A percentile compares a stretch with the other conserved stretches of the same genome.
phyloP scores from a whole-genome alignment of 2,797 vertebrate genomes.

The Poliocrania exsul region DNA sequence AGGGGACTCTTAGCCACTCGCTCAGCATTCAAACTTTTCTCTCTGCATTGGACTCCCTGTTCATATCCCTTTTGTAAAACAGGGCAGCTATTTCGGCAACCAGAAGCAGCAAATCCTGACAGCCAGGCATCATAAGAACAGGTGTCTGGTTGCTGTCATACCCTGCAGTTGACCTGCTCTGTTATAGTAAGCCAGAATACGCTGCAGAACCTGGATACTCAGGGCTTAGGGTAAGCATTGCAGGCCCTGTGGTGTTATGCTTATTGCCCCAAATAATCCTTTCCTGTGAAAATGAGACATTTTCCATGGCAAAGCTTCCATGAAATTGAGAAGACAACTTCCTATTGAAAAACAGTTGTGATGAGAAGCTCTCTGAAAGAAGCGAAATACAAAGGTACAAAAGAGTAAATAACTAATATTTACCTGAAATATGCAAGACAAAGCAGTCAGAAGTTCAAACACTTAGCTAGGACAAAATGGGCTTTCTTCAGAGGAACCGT shows the following conservation, averaged over 20 bases:
- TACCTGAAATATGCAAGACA: neutral
- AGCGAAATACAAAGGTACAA: neutral
- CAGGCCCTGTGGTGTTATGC: neutral
- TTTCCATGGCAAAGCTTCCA: neutral
- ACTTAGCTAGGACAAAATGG: neutral
- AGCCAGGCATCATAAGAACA: neutral
- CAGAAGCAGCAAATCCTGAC: neutral
- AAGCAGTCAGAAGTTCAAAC: neutral
- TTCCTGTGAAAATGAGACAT: neutral
- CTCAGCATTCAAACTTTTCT: neutral
- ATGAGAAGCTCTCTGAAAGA: neutral
- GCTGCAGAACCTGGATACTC: neutral
- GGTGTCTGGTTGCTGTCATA: neutral
- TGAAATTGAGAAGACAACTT: neutral
- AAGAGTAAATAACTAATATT: conserved; percentile 4
- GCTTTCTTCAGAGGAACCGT: neutral
- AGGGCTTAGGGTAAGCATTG: neutral
- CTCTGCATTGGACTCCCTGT: neutral
- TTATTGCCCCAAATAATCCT: neutral
- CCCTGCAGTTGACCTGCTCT: neutral
- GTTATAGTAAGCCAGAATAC: neutral
- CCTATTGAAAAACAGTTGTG: neutral
- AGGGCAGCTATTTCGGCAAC: neutral
- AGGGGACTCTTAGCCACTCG: neutral
- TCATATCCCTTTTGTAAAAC: neutral